phyloP scores from a whole-genome alignment of 2,888 invertebrate genomes.

The Eledone cirrhosa region DNA sequence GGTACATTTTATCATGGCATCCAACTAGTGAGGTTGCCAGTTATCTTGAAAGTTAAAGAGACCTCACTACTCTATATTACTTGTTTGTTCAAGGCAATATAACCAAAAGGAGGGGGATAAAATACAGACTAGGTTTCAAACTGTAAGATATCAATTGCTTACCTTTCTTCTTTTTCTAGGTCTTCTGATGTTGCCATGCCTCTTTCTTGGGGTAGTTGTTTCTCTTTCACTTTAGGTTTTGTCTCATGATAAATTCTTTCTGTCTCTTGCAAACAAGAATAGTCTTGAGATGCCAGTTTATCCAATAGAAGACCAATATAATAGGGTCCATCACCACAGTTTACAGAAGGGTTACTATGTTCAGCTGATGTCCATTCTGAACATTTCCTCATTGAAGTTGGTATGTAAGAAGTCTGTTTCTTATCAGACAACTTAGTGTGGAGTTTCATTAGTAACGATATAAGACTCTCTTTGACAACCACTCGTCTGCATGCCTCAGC shows the following conservation, averaged over 20 bases:
- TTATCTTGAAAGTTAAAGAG: no score
- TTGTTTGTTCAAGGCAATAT: no score
- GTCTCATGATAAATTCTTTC: constrained; percentile 77
- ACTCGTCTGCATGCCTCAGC: not conserved
- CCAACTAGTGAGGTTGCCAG: no score
- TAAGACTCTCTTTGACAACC: constrained; percentile 75
- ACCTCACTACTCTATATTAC: no score
- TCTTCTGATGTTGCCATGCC: constrained; percentile 30
- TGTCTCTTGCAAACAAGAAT: constrained; percentile 67
- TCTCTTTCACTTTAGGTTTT: constrained; percentile 73
- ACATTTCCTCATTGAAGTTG: constrained; percentile 39
- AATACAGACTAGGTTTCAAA: no score
- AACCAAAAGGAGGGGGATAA: no score
- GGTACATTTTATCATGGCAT: no score
- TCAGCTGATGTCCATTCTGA: not conserved
- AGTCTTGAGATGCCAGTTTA: constrained; percentile 65
- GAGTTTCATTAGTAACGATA: constrained; percentile 86
- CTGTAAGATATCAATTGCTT: no score
- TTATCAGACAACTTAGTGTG: constrained; percentile 87
- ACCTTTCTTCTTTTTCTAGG: constrained; percentile 50
- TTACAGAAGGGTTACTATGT: constrained; percentile 38
- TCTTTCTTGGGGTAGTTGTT: constrained; percentile 15
- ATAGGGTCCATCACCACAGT: constrained; percentile 86
- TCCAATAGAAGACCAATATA: constrained; percentile 84
- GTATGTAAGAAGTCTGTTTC: constrained; percentile 77